Evolutionary conservation across 2,888 invertebrate genomes (phyloP).

Genomic region (Leucozona laternaria): DNA sequence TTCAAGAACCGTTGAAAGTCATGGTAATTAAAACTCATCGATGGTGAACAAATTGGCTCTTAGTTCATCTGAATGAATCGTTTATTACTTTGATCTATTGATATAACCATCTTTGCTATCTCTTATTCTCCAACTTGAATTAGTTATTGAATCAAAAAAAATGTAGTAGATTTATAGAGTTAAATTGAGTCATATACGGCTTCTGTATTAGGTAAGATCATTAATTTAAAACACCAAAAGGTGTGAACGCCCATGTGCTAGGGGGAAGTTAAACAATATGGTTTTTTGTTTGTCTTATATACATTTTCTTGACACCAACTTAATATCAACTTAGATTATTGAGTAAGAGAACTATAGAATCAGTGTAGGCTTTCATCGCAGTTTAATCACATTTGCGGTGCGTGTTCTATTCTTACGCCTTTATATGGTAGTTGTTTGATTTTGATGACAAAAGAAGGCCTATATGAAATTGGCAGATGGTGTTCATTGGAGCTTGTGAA

Average conservation of each 20-base stretch:
- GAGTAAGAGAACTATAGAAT: conserved; percentile 7
- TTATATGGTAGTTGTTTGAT: conserved; percentile 18
- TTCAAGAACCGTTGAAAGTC: too few relatives aligned
- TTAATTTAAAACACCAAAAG: not conserved
- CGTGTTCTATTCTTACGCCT: conserved; percentile 26
- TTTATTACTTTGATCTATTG: too few relatives aligned
- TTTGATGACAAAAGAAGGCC: conserved; percentile 21
- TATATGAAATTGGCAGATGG: conserved; percentile 4
- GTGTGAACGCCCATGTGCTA: conserved; percentile 1
- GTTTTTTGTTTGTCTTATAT: not conserved
- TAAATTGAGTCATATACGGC: not conserved
- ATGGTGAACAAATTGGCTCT: too few relatives aligned
- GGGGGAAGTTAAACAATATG: not conserved
- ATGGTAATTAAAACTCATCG: too few relatives aligned
- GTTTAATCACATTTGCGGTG: conserved; percentile 7
- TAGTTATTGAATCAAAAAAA: too few relatives aligned
- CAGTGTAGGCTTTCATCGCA: conserved; percentile 9
- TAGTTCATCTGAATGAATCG: too few relatives aligned
- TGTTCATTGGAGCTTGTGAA: not conserved
- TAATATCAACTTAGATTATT: not conserved
- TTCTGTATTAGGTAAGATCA: not conserved
- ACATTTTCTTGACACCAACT: not conserved
- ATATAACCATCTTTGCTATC: too few relatives aligned
- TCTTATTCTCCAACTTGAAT: too few relatives aligned
- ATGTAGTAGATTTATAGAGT: not conserved